Evolutionary conservation across 2,888 invertebrate genomes (phyloP).

Genomic region (Alentia gelatinosa): DNA sequence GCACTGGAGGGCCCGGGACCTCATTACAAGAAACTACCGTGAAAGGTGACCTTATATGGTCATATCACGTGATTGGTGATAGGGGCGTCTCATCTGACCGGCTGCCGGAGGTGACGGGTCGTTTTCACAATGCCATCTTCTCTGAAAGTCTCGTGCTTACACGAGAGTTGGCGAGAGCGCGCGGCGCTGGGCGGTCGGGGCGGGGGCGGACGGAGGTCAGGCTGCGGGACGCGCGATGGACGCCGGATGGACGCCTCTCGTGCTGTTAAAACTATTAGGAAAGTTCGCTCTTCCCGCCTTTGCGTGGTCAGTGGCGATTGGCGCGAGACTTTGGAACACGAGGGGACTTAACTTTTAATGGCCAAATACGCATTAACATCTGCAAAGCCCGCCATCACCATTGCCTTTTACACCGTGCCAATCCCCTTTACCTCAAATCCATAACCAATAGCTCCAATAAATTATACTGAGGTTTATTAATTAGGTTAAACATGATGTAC

Average conservation of each 20-base stretch:
- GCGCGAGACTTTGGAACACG: not conserved
- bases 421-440: no score
- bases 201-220: not conserved
- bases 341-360: conserved; percentile 5
- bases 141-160: conserved; percentile 29
- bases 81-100: conserved; percentile 25
- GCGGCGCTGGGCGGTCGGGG: not conserved
- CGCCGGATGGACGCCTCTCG: conserved; percentile 13
- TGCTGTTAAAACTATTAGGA: conserved; percentile 30
- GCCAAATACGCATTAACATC: not conserved
- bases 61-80: conserved; percentile 40
- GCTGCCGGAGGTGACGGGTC: conserved; percentile 18
- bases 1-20: not conserved
- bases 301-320: not conserved
- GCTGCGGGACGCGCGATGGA: not conserved
- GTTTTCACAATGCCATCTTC: conserved; percentile 42
- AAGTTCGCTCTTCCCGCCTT: conserved; percentile 13
- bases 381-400: no score
- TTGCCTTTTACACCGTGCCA: no score
- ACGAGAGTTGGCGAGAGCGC: not conserved
- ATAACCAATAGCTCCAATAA: no score
- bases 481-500: no score
- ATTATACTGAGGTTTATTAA: no score
- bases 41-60: conserved; percentile 46
- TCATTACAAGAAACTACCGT: conserved; percentile 14